A percentile compares a stretch with the other conserved stretches of the same genome.
Conservation (phyloP, 2,888 invertebrate species). For the Callimorpha dominula region DNA sequence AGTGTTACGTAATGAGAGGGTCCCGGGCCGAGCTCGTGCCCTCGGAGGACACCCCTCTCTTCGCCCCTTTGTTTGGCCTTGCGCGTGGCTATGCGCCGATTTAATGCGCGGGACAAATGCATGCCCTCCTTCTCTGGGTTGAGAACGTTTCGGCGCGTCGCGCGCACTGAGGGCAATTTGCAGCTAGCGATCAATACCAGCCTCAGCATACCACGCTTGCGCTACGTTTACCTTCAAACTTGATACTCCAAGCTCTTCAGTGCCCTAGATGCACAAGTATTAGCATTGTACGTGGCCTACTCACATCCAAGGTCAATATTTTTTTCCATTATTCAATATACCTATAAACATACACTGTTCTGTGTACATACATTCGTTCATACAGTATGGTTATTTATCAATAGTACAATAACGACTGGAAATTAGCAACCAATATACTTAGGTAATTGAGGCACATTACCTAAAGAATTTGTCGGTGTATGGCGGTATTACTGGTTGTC, state of each 20-base stretch:
- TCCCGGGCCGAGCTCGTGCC: slow-evolving; percentile 69
- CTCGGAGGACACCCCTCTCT: slow-evolving; percentile 59
- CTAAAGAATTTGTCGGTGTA: too few relatives aligned
- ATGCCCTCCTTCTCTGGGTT: slow-evolving; percentile 29
- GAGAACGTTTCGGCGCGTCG: slow-evolving; percentile 24
- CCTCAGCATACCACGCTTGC: slow-evolving; percentile 51
- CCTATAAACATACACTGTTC: background rate
- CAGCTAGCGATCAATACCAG: slow-evolving; percentile 52
- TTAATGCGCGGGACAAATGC: slow-evolving; percentile 53
- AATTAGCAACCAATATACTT: too few relatives aligned
- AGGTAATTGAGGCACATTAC: too few relatives aligned
- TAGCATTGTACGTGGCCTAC: slow-evolving; percentile 53
- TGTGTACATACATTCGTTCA: background rate
- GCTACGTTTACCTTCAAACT: slow-evolving; percentile 45
- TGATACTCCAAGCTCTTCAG: slow-evolving; percentile 50
- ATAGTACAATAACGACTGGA: too few relatives aligned
- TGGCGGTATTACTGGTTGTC: too few relatives aligned
- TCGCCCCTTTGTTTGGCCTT: slow-evolving; percentile 56
- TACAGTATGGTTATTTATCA: background rate
- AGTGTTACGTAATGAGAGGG: slow-evolving; percentile 85
- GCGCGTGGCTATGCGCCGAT: slow-evolving; percentile 52
- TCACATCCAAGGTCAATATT: slow-evolving; percentile 64
- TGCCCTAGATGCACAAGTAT: slow-evolving; percentile 69
- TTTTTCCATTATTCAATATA: slow-evolving; percentile 2
- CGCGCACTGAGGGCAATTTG: slow-evolving; percentile 38